Evolutionary conservation across 2,888 invertebrate genomes (phyloP).

Genomic region (Incurvaria masculella): DNA sequence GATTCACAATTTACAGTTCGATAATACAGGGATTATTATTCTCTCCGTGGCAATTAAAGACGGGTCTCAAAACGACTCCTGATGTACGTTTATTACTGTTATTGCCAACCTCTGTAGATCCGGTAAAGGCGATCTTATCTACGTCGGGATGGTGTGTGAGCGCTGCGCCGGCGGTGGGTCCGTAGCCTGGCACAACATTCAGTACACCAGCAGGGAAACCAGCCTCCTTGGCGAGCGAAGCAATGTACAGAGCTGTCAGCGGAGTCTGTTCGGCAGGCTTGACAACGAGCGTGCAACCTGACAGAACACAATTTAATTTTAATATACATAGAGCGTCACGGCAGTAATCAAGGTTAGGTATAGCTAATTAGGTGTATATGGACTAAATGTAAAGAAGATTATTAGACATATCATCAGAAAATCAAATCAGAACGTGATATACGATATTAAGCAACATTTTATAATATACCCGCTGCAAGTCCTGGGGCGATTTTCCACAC

Average conservation of each 20-base stretch:
- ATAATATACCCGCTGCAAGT: conserved; percentile 54
- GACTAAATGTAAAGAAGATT: background rate
- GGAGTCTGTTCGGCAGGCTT: conserved; percentile 96
- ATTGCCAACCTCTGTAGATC: conserved; percentile 60
- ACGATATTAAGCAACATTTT: conserved; percentile 1
- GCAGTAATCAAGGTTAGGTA: background rate
- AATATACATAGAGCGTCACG: background rate
- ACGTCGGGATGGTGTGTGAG: conserved; percentile 68
- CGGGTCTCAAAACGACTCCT: no score
- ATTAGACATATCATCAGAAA: background rate
- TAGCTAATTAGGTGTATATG: background rate
- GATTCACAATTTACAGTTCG: no score
- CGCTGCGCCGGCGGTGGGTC: conserved; percentile 72
- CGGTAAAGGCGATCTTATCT: conserved; percentile 81
- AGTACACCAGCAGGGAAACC: conserved; percentile 90
- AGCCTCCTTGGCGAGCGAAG: conserved; percentile 80
- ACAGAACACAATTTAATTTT: background rate
- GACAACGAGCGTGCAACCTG: conserved; percentile 74
- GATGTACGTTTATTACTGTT: conserved; percentile 44
- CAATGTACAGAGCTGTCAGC: conserved; percentile 82
- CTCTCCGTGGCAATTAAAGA: no score
- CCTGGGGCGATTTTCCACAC: conserved; percentile 90
- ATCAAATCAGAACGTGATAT: background rate
- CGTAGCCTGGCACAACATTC: conserved; percentile 86
- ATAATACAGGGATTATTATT: no score